Conservation (phyloP, 2,113 vertebrate genomes). For the Globicephala melas region DNA sequence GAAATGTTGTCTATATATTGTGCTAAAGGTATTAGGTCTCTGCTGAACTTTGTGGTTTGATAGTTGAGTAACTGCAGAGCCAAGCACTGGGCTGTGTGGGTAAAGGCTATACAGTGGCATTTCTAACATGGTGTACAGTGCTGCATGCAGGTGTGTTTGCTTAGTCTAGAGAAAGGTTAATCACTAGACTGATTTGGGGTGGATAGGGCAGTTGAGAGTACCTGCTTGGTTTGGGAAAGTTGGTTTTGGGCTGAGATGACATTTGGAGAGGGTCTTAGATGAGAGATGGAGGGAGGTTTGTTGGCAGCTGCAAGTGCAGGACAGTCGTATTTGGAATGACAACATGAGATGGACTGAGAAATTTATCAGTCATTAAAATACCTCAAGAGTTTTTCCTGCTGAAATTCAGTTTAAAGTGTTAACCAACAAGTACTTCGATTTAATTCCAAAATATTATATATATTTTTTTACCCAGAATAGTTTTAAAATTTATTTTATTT, state of each 20-base stretch:
- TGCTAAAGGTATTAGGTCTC: not conserved
- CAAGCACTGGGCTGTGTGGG: not conserved
- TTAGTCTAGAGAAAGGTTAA: constrained; percentile 14
- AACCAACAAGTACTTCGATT: constrained; percentile 8
- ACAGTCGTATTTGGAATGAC: constrained; percentile 22
- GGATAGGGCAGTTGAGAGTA: not conserved
- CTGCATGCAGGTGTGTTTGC: not conserved
- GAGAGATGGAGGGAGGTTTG: not conserved
- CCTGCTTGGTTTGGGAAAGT: not conserved
- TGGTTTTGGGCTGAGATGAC: not conserved
- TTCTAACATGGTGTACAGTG: not conserved
- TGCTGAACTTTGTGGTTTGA: constrained; percentile 26
- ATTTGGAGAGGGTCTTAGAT: not conserved
- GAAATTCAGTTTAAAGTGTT: not conserved
- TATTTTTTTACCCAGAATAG: not conserved
- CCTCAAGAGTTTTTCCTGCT: not conserved
- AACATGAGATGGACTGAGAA: not conserved
- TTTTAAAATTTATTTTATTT: not conserved
- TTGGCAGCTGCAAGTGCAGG: not conserved
- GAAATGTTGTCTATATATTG: not conserved
- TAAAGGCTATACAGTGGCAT: not conserved
- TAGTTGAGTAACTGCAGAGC: not conserved
- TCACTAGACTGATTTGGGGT: not conserved
- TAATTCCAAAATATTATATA: constrained; percentile 1
- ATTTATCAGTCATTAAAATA: constrained; percentile 42